Conservation (phyloP, 2,113 vertebrate genomes). For the Ceratotherium simum region DNA sequence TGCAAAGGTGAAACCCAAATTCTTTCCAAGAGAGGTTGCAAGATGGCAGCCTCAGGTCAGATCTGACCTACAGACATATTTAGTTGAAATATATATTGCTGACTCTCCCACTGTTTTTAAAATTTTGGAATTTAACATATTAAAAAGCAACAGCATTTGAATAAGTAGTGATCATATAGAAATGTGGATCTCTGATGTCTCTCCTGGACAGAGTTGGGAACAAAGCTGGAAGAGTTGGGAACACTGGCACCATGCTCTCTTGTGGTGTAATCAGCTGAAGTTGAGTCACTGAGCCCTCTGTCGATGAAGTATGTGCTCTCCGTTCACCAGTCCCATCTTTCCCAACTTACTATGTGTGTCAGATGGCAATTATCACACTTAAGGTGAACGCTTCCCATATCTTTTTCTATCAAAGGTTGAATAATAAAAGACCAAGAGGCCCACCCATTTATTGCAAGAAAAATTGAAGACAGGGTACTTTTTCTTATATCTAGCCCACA, state of each 20-base stretch:
- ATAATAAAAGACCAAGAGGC: neutral
- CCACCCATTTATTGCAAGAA: neutral
- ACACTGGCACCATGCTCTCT: neutral
- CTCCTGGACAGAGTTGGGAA: too few species aligned
- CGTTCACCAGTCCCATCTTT: neutral
- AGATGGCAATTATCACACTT: neutral
- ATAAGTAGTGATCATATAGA: neutral
- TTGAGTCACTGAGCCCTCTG: neutral
- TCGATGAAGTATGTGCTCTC: too few species aligned
- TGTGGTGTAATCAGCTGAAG: neutral
- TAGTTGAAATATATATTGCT: neutral
- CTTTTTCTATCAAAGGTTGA: neutral
- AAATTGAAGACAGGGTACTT: neutral
- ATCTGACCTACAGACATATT: neutral
- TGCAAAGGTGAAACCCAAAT: conserved; percentile 20
- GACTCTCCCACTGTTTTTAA: neutral
- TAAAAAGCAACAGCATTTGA: neutral
- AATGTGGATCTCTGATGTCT: neutral
- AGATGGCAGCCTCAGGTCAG: neutral
- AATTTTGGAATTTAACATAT: neutral
- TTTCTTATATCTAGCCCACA: neutral
- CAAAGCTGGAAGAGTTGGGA: neutral
- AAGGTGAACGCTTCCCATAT: neutral
- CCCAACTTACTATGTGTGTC: neutral
- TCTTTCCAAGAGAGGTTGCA: conserved; percentile 2